These are phyloP conservation scores for human (Homo sapiens) DNA, from an alignment of 2,113 vertebrate species.

Conservation along the genomic window GRCh38 chr7:7535501-7536000, in stretches of 20 bases:
- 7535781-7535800: constrained; percentile 47
- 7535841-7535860: constrained; percentile 57
- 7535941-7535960: constrained; percentile 75
- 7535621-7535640: not conserved
- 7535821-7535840: constrained; percentile 14
- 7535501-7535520: not conserved
- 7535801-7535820: constrained; percentile 19
- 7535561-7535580: constrained; percentile 8
- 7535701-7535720: not conserved
- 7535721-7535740: constrained; percentile 52
- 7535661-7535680: not conserved
- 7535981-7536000: constrained; percentile 81
- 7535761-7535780: constrained; percentile 53
- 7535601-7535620: constrained; percentile 1
- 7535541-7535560: not conserved
- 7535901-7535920: constrained; percentile 69
- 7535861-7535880: constrained; percentile 63
- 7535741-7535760: constrained; percentile 76
- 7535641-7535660: not conserved
- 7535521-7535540: constrained; percentile 36
- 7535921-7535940: constrained; percentile 76
- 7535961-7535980: constrained; percentile 61
- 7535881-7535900: constrained; percentile 61
- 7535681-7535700: not conserved
- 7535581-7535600: not conserved